Conservation (phyloP, 2,113 vertebrate species). For the Casuarius casuarius region DNA sequence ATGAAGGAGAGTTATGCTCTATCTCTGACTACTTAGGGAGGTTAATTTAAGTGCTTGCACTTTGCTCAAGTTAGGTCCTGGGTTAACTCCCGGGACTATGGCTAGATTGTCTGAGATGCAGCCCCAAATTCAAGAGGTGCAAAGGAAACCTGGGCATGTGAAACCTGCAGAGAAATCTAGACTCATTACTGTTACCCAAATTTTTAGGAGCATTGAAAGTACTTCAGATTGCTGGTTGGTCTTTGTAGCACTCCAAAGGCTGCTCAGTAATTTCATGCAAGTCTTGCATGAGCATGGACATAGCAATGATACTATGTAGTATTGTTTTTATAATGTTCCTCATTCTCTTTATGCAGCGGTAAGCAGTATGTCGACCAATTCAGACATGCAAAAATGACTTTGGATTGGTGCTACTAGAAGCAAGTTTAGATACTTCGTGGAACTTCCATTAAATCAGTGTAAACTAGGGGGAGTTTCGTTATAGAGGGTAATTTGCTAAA, state of each 20-base stretch:
- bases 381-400: background rate
- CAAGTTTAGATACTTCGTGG: background rate
- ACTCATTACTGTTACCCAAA: too few relatives aligned
- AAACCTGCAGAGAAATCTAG: background rate
- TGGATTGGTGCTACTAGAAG: background rate
- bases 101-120: background rate
- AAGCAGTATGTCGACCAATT: background rate
- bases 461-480: background rate
- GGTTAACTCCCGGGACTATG: background rate
- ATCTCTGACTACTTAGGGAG: background rate
- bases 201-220: background rate
- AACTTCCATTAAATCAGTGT: background rate
- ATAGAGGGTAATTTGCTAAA: background rate
- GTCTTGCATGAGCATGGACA: accelerated
- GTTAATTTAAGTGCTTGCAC: background rate
- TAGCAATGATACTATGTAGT: background rate
- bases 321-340: background rate
- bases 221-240: background rate
- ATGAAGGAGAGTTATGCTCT: background rate
- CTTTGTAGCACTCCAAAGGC: background rate
- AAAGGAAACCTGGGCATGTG: background rate
- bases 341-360: background rate
- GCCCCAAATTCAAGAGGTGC: background rate
- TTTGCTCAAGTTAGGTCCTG: background rate
- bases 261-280: background rate